Percentiles rank a stretch among this genome's conserved stretches.
phyloP scores from a whole-genome alignment of 2,797 vertebrate genomes.

The Sitta carolinensis region DNA sequence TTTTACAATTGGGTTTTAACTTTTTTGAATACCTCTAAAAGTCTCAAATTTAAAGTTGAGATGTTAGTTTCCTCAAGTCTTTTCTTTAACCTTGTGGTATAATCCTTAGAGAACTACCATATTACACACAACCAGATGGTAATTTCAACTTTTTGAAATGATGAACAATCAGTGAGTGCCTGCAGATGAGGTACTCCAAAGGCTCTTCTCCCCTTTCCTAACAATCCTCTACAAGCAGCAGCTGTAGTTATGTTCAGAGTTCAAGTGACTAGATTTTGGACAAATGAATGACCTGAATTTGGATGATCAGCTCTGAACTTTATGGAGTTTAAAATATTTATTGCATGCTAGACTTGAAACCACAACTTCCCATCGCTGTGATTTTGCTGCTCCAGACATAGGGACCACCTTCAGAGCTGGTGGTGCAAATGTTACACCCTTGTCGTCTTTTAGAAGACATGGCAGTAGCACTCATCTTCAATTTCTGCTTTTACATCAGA shows the following conservation, averaged over 20 bases:
- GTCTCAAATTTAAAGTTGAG: neutral
- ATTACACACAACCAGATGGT: neutral
- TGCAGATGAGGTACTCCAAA: neutral
- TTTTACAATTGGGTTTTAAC: neutral
- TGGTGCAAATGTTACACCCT: neutral
- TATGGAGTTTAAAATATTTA: neutral
- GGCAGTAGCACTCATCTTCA: neutral
- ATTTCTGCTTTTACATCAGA: neutral
- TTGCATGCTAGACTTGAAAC: neutral
- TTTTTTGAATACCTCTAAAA: slow-evolving; percentile 4
- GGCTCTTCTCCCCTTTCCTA: neutral
- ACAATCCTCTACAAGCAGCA: neutral
- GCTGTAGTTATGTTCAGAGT: neutral
- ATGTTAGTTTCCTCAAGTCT: neutral
- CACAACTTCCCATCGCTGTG: neutral
- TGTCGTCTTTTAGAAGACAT: neutral
- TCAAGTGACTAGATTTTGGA: neutral
- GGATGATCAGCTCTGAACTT: neutral
- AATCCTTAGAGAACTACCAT: neutral
- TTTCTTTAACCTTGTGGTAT: neutral
- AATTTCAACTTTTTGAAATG: neutral
- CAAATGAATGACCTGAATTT: neutral
- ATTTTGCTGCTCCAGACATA: neutral
- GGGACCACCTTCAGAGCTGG: neutral
- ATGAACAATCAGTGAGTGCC: neutral